Evolutionary conservation across 2,113 vertebrate species (phyloP).

Genomic region (Siphamia tubifer): DNA sequence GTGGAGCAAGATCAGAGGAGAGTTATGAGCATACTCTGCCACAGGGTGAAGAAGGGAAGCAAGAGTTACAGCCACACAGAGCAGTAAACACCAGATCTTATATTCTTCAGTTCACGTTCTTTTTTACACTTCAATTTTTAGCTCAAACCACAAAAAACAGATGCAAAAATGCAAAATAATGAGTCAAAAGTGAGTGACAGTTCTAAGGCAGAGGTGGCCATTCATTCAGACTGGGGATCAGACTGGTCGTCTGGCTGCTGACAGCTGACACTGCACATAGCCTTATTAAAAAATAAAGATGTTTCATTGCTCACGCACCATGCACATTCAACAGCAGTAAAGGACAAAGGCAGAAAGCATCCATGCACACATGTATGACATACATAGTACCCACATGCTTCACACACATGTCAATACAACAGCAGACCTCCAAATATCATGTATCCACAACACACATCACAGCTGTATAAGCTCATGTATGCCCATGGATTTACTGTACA

Average conservation of each 20-base stretch:
- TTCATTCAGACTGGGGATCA: constrained; percentile 15
- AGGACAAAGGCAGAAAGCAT: background rate
- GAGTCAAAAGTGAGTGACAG: constrained; percentile 21
- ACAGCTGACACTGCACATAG: constrained; percentile 59
- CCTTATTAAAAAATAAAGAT: constrained; percentile 77
- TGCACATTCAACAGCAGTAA: background rate
- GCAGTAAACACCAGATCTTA: background rate
- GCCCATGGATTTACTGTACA: background rate
- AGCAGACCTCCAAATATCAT: background rate
- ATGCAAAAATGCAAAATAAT: background rate
- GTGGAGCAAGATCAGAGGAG: constrained; percentile 7
- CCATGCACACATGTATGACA: background rate
- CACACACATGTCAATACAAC: background rate
- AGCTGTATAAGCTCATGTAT: background rate
- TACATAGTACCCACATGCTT: background rate
- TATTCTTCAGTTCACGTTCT: background rate
- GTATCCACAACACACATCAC: background rate
- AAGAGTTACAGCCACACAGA: constrained; percentile 7
- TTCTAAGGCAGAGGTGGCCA: constrained; percentile 3
- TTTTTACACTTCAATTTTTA: background rate
- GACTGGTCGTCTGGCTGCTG: constrained; percentile 26
- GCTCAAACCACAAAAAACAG: background rate
- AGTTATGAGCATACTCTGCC: constrained; percentile 28
- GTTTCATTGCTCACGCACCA: constrained; percentile 27
- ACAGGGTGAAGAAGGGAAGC: background rate